phyloP scores from a whole-genome alignment of 2,888 invertebrate genomes.

The Operophtera brumata region DNA sequence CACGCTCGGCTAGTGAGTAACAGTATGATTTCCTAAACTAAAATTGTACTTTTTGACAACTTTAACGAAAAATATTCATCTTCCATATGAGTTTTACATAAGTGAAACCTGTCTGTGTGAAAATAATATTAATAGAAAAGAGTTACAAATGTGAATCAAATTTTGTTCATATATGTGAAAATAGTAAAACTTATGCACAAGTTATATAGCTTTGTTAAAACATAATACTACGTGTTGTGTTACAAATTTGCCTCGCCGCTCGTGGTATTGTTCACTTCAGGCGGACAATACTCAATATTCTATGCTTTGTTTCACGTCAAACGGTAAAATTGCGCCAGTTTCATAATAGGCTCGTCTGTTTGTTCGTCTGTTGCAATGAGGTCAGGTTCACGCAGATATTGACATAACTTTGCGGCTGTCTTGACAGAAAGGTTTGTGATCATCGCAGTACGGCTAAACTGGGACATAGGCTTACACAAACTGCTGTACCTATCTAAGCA shows the following conservation, averaged over 20 bases:
- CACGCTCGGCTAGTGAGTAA: too few relatives aligned
- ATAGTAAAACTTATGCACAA: neutral
- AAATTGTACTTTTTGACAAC: too few relatives aligned
- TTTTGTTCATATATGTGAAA: too few relatives aligned
- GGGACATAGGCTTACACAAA: too few relatives aligned
- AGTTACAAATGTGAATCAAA: too few relatives aligned
- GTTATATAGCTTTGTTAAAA: slow-evolving; percentile 2
- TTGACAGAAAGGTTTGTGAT: slow-evolving; percentile 1
- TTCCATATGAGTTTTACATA: too few relatives aligned
- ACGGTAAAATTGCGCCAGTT: slow-evolving; percentile 28
- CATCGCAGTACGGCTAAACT: neutral
- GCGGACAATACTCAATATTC: slow-evolving; percentile 1
- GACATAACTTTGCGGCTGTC: slow-evolving; percentile 13
- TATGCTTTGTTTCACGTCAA: slow-evolving; percentile 21
- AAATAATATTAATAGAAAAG: too few relatives aligned
- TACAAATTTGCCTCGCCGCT: slow-evolving; percentile 19
- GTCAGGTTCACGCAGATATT: slow-evolving; percentile 33
- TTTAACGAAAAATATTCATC: too few relatives aligned
- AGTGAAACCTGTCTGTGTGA: too few relatives aligned
- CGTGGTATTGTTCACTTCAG: neutral
- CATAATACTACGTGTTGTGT: neutral
- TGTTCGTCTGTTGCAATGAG: slow-evolving; percentile 35
- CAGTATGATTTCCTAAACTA: too few relatives aligned
- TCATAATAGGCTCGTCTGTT: slow-evolving; percentile 23
- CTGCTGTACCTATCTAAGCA: too few relatives aligned